These are phyloP conservation scores for Nothobranchius kuhntae DNA, from an alignment of 2,113 vertebrate genomes.

Conservation along the genomic window DNA sequence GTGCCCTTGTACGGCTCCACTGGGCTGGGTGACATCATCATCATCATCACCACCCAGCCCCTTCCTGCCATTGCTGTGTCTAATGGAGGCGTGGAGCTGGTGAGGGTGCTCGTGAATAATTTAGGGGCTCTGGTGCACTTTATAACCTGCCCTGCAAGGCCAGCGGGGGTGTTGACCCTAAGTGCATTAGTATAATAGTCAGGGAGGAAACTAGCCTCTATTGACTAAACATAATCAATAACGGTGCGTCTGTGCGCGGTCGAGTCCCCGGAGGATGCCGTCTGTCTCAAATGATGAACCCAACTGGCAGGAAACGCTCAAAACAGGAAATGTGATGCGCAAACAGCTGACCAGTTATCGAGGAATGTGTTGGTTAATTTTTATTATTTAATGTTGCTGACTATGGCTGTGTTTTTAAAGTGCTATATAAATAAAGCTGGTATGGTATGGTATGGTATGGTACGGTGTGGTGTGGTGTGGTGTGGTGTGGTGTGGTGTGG, in stretches of 20 bases:
- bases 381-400: too few relatives aligned
- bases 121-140: slow-evolving; percentile 77
- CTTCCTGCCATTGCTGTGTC: slow-evolving; percentile 25
- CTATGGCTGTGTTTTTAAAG: too few relatives aligned
- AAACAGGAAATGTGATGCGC: not conserved
- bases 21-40: slow-evolving; percentile 77
- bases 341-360: slow-evolving; percentile 8
- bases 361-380: not conserved
- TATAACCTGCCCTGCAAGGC: slow-evolving; percentile 74
- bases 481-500: too few relatives aligned
- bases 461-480: too few relatives aligned
- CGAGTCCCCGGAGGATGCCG: slow-evolving; percentile 30
- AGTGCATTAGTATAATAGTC: slow-evolving; percentile 79
- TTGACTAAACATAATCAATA: slow-evolving; percentile 78
- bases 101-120: slow-evolving; percentile 78
- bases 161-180: slow-evolving; percentile 62
- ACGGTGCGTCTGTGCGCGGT: slow-evolving; percentile 44
- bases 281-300: slow-evolving; percentile 18
- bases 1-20: slow-evolving; percentile 67
- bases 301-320: slow-evolving; percentile 27
- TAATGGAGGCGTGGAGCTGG: slow-evolving; percentile 74
- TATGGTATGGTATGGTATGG: too few relatives aligned
- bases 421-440: too few relatives aligned
- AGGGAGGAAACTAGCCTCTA: slow-evolving; percentile 71
- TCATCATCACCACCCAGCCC: slow-evolving; percentile 62